These are phyloP conservation scores for Myiozetetes cayanensis DNA, from an alignment of 2,113 vertebrate species.

Conservation along the genomic window DNA sequence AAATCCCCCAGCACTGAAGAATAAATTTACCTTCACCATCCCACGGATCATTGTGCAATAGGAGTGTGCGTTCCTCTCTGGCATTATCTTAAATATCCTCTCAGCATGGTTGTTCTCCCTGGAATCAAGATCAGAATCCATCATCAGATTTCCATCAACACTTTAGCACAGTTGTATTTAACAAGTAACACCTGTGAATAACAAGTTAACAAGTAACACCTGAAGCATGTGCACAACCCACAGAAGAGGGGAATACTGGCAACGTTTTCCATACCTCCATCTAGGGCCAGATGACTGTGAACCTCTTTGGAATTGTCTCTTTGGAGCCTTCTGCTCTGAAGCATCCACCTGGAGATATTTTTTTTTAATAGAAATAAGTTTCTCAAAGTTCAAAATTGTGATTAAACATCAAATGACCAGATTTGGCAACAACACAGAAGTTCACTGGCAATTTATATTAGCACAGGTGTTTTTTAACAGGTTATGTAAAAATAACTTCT, in stretches of 20 bases:
- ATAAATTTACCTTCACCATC: slow-evolving; percentile 87
- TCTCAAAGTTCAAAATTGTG: background rate
- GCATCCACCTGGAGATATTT: slow-evolving; percentile 62
- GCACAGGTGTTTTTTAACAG: background rate
- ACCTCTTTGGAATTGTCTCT: background rate
- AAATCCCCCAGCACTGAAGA: background rate
- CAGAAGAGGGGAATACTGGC: accelerated
- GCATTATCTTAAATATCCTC: slow-evolving; percentile 90
- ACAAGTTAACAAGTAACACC: background rate
- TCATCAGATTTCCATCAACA: background rate
- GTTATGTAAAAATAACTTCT: background rate
- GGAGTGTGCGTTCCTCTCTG: slow-evolving; percentile 82
- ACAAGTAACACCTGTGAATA: background rate
- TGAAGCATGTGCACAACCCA: background rate
- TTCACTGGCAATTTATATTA: background rate
- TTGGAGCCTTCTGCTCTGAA: slow-evolving; percentile 35
- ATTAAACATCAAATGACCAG: background rate
- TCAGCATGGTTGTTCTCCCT: slow-evolving; percentile 88
- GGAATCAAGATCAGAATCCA: background rate
- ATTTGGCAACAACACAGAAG: background rate
- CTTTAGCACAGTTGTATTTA: background rate
- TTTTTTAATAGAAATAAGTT: background rate
- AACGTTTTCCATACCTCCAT: slow-evolving; percentile 76
- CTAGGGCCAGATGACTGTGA: background rate
- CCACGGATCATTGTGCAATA: slow-evolving; percentile 91